These are phyloP conservation scores for Antechinus stuartii DNA, from an alignment of 2,113 vertebrate species.

Conservation along the genomic window DNA sequence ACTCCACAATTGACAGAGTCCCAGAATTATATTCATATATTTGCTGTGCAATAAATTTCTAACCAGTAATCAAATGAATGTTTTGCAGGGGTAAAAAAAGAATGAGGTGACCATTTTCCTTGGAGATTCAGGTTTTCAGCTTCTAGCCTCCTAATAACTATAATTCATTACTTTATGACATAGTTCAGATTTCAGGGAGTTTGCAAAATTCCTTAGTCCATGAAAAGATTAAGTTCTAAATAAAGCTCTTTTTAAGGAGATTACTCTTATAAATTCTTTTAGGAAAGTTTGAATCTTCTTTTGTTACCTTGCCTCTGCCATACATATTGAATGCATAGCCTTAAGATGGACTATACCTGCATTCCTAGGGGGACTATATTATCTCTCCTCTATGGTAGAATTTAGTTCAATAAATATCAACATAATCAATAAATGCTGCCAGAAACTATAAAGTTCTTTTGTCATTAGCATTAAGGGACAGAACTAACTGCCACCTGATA, in stretches of 20 bases:
- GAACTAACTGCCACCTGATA: not conserved
- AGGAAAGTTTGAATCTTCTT: not conserved
- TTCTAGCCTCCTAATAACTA: not conserved
- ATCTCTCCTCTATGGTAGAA: not conserved
- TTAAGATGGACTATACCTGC: not conserved
- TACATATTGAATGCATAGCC: not conserved
- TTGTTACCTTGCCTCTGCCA: not conserved
- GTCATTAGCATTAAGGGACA: not conserved
- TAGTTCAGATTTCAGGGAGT: not conserved
- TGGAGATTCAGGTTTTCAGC: not conserved
- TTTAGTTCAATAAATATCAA: not conserved
- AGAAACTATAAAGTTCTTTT: constrained; percentile 1
- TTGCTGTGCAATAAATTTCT: constrained; percentile 9
- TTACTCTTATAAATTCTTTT: constrained; percentile 9
- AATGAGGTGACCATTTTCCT: not conserved
- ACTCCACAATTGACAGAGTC: not conserved
- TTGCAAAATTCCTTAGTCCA: not conserved
- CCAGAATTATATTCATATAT: not conserved
- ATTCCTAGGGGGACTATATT: not conserved
- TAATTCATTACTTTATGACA: not conserved
- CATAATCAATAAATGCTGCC: not conserved
- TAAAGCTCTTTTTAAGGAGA: constrained; percentile 12
- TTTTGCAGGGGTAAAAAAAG: constrained; percentile 14
- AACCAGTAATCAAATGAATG: not conserved
- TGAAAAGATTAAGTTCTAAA: constrained; percentile 31